These are phyloP conservation scores for Ceriagrion tenellum DNA, from an alignment of 2,888 invertebrate genomes.

Conservation along the genomic window DNA sequence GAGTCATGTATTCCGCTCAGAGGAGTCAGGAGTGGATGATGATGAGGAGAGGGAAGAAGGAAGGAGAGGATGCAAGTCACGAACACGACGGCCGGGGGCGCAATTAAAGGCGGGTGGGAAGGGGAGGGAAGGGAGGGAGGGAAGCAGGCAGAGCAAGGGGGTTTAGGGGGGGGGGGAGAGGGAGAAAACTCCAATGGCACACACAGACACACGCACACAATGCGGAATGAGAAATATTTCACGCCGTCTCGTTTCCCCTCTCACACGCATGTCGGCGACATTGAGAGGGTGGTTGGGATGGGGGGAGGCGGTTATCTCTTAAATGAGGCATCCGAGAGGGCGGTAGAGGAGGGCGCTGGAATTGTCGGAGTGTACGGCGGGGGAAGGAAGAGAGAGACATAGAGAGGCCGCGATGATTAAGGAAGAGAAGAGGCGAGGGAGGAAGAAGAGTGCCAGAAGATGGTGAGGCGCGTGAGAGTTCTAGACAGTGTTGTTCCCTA, in stretches of 20 bases:
- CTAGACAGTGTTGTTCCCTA: too few species aligned
- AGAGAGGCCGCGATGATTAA: not conserved
- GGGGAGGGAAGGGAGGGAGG: not conserved
- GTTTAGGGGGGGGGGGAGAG: too few species aligned
- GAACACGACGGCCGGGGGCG: not conserved
- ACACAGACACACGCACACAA: not conserved
- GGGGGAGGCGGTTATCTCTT: not conserved
- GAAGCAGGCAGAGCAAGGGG: not conserved
- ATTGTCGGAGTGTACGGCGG: not conserved
- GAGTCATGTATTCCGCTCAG: too few species aligned
- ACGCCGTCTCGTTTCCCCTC: not conserved
- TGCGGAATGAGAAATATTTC: slow-evolving; percentile 15
- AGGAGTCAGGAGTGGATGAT: not conserved
- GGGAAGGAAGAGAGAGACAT: not conserved
- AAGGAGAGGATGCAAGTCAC: not conserved
- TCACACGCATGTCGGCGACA: not conserved
- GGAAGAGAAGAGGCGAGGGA: not conserved
- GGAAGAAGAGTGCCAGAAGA: not conserved
- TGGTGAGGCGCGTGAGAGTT: too few species aligned
- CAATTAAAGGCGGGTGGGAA: not conserved
- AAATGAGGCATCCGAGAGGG: not conserved
- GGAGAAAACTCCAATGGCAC: not conserved
- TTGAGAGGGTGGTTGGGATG: not conserved
- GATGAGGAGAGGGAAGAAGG: not conserved
- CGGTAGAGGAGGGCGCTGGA: not conserved